Conservation (phyloP, 2,113 vertebrate species). For the Onychostoma macrolepis region DNA sequence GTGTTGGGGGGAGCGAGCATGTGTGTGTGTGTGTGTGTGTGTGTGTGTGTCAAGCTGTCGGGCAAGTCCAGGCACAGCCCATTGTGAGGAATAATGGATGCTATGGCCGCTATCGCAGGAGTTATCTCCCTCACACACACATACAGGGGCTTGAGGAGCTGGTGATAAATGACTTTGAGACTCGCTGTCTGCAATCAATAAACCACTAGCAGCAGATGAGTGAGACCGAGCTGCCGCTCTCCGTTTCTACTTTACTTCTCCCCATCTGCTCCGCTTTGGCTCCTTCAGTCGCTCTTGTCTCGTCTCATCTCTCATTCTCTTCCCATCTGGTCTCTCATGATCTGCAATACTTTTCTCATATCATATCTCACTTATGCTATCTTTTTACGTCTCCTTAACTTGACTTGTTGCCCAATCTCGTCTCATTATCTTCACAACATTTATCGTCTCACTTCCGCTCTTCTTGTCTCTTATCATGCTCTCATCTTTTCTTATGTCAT, state of each 20-base stretch:
- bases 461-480: neutral
- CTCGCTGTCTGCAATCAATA: slow-evolving; percentile 78
- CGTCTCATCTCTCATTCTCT: slow-evolving; percentile 40
- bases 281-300: slow-evolving; percentile 68
- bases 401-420: neutral
- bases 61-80: slow-evolving; percentile 53
- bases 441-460: neutral
- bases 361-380: neutral
- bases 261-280: slow-evolving; percentile 62
- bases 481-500: neutral
- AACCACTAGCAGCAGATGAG: slow-evolving; percentile 77
- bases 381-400: neutral
- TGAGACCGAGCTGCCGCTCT: slow-evolving; percentile 55
- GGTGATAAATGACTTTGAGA: slow-evolving; percentile 77
- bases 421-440: neutral
- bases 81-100: slow-evolving; percentile 75
- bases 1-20: slow-evolving; percentile 8
- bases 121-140: slow-evolving; percentile 64
- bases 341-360: neutral
- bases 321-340: neutral
- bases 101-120: slow-evolving; percentile 74
- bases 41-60: slow-evolving; percentile 56
- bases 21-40: neutral
- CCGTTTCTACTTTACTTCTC: slow-evolving; percentile 28
- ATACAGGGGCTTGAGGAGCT: slow-evolving; percentile 72